These are phyloP conservation scores for Digitonthophagus gazella DNA, from an alignment of 2,888 invertebrate genomes.

Conservation along the genomic window DNA sequence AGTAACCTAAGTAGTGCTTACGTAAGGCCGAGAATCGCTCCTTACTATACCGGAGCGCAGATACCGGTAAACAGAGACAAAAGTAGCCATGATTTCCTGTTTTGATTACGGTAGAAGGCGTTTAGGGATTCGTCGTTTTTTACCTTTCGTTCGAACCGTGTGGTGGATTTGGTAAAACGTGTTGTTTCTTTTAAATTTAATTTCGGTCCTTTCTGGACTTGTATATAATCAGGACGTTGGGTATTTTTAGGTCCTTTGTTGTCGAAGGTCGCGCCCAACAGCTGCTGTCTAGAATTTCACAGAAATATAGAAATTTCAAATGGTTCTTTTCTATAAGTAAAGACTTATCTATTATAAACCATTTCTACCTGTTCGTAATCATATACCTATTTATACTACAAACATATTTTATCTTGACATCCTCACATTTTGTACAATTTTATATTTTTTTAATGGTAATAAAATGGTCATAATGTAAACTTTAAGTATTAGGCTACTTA, in stretches of 20 bases:
- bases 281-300: neutral
- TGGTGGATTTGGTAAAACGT: neutral
- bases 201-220: neutral
- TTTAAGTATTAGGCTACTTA: too few species aligned
- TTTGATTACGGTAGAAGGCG: conserved; percentile 1
- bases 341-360: too few species aligned
- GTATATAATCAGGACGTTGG: neutral
- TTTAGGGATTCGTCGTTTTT: neutral
- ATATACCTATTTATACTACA: too few species aligned
- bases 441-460: too few species aligned
- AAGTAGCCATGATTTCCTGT: conserved; percentile 35
- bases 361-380: too few species aligned
- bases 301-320: neutral
- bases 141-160: neutral
- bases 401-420: too few species aligned
- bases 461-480: too few species aligned
- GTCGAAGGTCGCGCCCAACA: neutral
- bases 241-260: neutral
- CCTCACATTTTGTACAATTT: too few species aligned
- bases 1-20: neutral
- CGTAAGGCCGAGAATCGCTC: neutral
- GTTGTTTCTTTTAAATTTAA: neutral
- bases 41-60: neutral
- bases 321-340: neutral
- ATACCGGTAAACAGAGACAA: conserved; percentile 31